phyloP scores from a whole-genome alignment of 2,888 invertebrate genomes.

The Leptogaster cylindrica region DNA sequence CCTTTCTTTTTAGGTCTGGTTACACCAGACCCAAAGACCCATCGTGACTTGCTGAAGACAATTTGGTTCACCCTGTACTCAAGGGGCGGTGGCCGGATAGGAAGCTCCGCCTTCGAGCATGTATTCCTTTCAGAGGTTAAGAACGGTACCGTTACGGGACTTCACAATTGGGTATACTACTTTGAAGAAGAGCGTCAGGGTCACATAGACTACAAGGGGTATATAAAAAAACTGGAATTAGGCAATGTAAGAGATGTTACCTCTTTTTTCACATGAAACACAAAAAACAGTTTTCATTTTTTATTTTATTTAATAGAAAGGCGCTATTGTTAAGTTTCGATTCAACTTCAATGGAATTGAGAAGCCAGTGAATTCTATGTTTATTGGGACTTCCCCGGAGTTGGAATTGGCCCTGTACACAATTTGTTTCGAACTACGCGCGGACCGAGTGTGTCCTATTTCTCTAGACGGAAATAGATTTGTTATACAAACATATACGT shows the following conservation, averaged over 20 bases:
- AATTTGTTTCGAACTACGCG: conserved; percentile 80
- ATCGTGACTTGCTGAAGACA: conserved; percentile 74
- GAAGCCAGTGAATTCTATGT: conserved; percentile 80
- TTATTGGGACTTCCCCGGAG: conserved; percentile 88
- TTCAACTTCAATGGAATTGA: conserved; percentile 73
- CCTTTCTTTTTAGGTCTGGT: conserved; percentile 65
- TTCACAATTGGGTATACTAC: conserved; percentile 93
- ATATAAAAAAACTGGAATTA: conserved; percentile 73
- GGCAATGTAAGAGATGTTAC: conserved; percentile 76
- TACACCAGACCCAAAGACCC: conserved; percentile 71
- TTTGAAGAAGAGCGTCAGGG: conserved; percentile 75
- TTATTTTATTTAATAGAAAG: conserved; percentile 68
- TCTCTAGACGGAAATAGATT: conserved; percentile 75
- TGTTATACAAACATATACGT: conserved; percentile 75
- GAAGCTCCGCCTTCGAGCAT: conserved; percentile 93
- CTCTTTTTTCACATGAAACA: background rate
- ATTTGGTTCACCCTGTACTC: conserved; percentile 86
- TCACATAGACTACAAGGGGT: conserved; percentile 79
- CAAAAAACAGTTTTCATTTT: background rate
- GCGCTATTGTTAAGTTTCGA: conserved; percentile 74
- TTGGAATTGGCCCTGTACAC: conserved; percentile 90
- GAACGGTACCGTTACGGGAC: conserved; percentile 76
- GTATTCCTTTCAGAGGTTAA: conserved; percentile 88
- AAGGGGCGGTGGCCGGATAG: conserved; percentile 76
- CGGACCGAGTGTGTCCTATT: conserved; percentile 76